These are phyloP conservation scores for Solen grandis DNA, from an alignment of 1,140 invertebrate genomes.

Conservation along the genomic window DNA sequence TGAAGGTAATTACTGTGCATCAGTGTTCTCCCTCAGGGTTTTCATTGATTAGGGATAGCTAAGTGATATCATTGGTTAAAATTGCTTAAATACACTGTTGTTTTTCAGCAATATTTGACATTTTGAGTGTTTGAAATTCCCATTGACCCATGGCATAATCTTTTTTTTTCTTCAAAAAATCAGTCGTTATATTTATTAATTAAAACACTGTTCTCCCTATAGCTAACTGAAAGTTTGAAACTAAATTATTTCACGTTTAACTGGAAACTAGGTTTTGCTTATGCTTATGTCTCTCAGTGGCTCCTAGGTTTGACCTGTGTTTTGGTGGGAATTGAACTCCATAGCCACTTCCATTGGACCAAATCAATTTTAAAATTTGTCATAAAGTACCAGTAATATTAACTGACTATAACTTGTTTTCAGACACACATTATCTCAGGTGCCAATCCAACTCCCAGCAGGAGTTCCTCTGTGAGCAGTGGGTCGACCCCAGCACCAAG, in stretches of 20 bases:
- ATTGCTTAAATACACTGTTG: too few relatives aligned
- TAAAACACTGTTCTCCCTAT: too few relatives aligned
- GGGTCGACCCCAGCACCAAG: conserved; percentile 90
- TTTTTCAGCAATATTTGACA: too few relatives aligned
- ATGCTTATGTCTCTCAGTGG: neutral
- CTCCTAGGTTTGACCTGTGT: neutral
- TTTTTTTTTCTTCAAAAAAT: neutral
- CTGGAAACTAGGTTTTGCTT: too few relatives aligned
- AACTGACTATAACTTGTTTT: neutral
- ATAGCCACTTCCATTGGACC: neutral
- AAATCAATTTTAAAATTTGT: neutral
- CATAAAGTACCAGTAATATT: neutral
- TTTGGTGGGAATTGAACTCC: conserved; percentile 1
- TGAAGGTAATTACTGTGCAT: conserved; percentile 67
- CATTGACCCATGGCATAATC: neutral
- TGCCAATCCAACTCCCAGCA: too few relatives aligned
- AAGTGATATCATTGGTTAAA: neutral
- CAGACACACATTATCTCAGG: too few relatives aligned
- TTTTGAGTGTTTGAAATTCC: neutral
- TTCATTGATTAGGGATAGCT: neutral
- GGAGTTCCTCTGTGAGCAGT: conserved; percentile 74
- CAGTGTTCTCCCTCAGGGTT: neutral
- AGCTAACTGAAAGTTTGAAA: too few relatives aligned
- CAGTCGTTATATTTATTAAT: neutral
- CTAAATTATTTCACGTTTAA: too few relatives aligned